Evolutionary conservation across 2,888 invertebrate species (phyloP), one percentile per base, ranked within the genome.

Genomic region (Drosophila ezoana): DNA sequence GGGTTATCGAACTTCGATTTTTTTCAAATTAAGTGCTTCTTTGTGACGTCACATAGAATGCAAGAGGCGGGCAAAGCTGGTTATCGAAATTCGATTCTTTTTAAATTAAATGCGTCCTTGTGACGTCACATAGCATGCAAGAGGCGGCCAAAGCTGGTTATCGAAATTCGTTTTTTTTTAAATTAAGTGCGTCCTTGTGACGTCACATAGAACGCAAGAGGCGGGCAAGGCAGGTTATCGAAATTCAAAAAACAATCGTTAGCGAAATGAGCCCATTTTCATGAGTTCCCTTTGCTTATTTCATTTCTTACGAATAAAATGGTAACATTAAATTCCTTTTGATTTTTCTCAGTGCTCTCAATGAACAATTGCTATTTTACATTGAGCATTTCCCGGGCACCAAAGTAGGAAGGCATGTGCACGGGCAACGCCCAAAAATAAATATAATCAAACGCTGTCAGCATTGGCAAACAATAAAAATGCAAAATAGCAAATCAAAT

Each of bases 371-470:
- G 83, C 48, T 76, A 41, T 60, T 59, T 56, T 45, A 14, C 54
- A 65, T 20, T 45, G 20, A 41, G 56, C 84, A 81, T 37, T 72
- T 64, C 40, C 58, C 61, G 62, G 48, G 51, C 44, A 48, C 58
- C 65, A 64, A 81, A 70, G 81, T 69, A 80, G 87, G 89, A 80
- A 82, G 81, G 81, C 59, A 87, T 70, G 66, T 48, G 72, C 48
- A 20, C 57, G 54, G 80, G 48, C 89, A 88, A 88, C 81, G 81
- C 81, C 81, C 81, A 86, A 82, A 88, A 82, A 81, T 81, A 81
- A 81, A 82, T 81, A 82, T 70, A 88, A 82, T 82, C 87, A 88
- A 82, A 86, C 35, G 88, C 89, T 88, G 81, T 88, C 81, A 83
- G 78, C 89, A 81, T 82, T 79, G 65, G 82, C 66, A 70, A 86